Percentiles rank a stretch among this genome's conserved stretches.
Evolutionary conservation across 2,888 invertebrate species (phyloP).

Genomic region (Merodon equestris): DNA sequence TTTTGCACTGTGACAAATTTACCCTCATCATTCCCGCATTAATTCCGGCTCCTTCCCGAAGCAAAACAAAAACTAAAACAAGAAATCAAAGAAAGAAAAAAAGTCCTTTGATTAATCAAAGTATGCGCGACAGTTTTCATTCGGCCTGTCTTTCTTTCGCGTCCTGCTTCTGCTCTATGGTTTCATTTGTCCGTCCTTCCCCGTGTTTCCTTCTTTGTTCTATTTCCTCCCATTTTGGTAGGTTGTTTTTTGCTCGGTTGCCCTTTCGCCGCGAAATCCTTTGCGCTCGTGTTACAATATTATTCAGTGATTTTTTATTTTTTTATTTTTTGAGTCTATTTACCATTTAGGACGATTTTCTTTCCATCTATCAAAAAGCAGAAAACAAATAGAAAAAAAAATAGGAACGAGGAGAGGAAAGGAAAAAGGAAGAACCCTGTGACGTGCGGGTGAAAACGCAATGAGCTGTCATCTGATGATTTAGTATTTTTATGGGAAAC

Average conservation of each 20-base stretch:
- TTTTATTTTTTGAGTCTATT: slow-evolving; percentile 23
- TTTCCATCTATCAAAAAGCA: slow-evolving; percentile 3
- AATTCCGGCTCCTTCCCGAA: slow-evolving; percentile 45
- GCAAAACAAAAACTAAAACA: slow-evolving; percentile 23
- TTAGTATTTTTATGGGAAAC: slow-evolving; percentile 47
- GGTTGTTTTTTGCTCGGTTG: background rate
- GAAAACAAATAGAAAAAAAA: background rate
- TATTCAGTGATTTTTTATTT: slow-evolving; percentile 11
- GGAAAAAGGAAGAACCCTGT: too few relatives aligned
- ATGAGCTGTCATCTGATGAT: slow-evolving; percentile 57
- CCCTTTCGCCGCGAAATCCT: background rate
- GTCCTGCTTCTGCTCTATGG: background rate
- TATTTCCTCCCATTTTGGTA: too few relatives aligned
- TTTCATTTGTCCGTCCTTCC: slow-evolving; percentile 14
- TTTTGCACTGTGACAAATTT: slow-evolving; percentile 39
- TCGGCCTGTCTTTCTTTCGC: slow-evolving; percentile 1
- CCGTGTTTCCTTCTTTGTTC: slow-evolving; percentile 3
- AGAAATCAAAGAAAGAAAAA: slow-evolving; percentile 24
- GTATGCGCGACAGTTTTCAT: slow-evolving; percentile 44
- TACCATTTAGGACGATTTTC: slow-evolving; percentile 24
- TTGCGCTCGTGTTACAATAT: background rate
- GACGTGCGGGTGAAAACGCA: slow-evolving; percentile 6
- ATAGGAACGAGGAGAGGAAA: background rate
- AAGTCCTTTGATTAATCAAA: slow-evolving; percentile 65
- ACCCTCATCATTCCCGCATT: slow-evolving; percentile 56